Percentiles rank a stretch among this genome's conserved stretches.
Conservation (phyloP, 2,888 invertebrate species). For the Troides oblongomaculatus region DNA sequence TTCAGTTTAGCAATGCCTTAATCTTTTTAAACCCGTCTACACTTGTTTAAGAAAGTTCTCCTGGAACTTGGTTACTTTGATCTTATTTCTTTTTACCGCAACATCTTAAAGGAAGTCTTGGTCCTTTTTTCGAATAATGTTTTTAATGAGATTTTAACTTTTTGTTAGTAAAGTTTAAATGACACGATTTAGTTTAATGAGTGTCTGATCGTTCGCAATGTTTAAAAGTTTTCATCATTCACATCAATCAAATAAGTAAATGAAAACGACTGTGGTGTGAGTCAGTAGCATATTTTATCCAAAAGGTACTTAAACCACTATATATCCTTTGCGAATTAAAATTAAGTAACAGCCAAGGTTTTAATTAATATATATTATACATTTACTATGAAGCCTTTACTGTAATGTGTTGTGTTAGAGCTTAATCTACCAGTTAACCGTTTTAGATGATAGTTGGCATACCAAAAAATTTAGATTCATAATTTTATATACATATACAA, state of each 20-base stretch:
- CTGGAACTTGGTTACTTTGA: background rate
- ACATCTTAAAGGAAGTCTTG: background rate
- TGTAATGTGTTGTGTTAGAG: too few relatives aligned
- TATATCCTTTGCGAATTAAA: too few relatives aligned
- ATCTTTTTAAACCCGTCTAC: slow-evolving; percentile 3
- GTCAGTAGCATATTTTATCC: too few relatives aligned
- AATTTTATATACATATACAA: too few relatives aligned
- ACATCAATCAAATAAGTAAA: background rate
- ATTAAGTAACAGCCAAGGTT: too few relatives aligned
- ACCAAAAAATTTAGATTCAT: too few relatives aligned
- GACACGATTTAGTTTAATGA: background rate
- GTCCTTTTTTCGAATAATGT: background rate
- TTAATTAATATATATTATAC: too few relatives aligned
- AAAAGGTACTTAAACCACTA: too few relatives aligned
- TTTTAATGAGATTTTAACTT: slow-evolving; percentile 4
- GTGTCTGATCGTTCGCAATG: background rate
- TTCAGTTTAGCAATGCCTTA: background rate
- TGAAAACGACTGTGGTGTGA: background rate
- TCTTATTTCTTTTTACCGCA: background rate
- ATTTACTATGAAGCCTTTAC: too few relatives aligned
- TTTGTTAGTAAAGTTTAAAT: background rate
- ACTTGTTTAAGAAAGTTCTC: slow-evolving; percentile 6
- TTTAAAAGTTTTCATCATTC: background rate
- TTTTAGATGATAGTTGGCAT: too few relatives aligned
- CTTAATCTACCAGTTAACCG: too few relatives aligned